These are phyloP conservation scores for Stramonita haemastoma DNA, from an alignment of 2,888 invertebrate species.

Conservation along the genomic window DNA sequence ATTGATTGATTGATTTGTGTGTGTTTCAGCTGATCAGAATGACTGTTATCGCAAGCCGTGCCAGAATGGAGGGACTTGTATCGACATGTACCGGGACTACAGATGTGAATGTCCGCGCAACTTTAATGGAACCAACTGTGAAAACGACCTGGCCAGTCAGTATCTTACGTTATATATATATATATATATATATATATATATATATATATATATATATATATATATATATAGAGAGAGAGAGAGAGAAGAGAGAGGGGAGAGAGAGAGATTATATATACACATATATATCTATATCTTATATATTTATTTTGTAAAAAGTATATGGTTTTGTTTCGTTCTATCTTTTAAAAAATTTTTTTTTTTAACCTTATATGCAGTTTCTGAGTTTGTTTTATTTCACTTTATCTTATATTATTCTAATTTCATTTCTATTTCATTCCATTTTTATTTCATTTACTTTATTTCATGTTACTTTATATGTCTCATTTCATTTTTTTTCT, in stretches of 20 bases:
- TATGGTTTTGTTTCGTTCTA: no score
- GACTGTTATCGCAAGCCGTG: conserved; percentile 79
- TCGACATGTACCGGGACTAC: conserved; percentile 56
- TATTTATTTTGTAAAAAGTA: no score
- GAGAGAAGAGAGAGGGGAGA: no score
- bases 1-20: neutral
- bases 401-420: neutral
- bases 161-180: neutral
- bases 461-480: no score
- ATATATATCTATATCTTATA: no score
- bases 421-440: neutral
- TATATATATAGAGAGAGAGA: no score
- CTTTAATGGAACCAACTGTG: conserved; percentile 69
- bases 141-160: conserved; percentile 77
- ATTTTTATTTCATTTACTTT: neutral
- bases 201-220: no score
- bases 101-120: conserved; percentile 69
- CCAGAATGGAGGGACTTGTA: conserved; percentile 83
- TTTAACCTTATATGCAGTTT: neutral
- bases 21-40: conserved; percentile 47
- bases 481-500: no score
- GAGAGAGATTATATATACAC: no score
- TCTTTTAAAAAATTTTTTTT: no score
- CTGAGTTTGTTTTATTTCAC: neutral
- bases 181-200: no score